These are phyloP conservation scores for Pyrgus malvae DNA, from an alignment of 2,888 invertebrate species.

Conservation along the genomic window DNA sequence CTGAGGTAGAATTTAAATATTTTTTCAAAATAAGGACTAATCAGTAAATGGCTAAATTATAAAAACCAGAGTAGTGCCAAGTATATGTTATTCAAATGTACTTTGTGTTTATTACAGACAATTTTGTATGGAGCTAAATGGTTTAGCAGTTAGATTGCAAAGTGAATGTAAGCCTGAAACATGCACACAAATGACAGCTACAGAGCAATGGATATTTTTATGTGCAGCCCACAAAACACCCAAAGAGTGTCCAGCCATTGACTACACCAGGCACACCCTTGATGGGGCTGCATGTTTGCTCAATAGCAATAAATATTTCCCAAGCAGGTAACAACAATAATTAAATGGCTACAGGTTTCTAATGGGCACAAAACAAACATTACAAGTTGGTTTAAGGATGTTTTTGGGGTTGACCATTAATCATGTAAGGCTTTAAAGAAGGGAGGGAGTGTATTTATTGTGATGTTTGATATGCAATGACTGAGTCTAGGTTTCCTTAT, in stretches of 20 bases:
- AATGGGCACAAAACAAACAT: too few relatives aligned
- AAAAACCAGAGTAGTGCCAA: too few relatives aligned
- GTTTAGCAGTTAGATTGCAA: constrained; percentile 97
- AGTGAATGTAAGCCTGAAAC: constrained; percentile 98
- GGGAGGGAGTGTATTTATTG: too few relatives aligned
- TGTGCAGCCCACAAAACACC: constrained; percentile 99
- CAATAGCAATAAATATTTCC: constrained; percentile 99
- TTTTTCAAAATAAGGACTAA: not conserved
- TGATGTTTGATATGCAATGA: too few relatives aligned
- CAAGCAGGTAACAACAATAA: constrained; percentile 89
- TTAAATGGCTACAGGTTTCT: not conserved
- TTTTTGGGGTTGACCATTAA: too few relatives aligned
- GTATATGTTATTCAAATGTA: too few relatives aligned
- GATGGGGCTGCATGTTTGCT: constrained; percentile 99
- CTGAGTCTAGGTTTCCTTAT: too few relatives aligned
- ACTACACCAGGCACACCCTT: constrained; percentile 98
- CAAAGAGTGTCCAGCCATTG: constrained; percentile 99
- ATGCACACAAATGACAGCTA: constrained; percentile 99
- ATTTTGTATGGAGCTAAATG: constrained; percentile 99
- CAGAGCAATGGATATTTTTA: constrained; percentile 99
- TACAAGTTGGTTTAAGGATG: too few relatives aligned
- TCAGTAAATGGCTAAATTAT: too few relatives aligned
- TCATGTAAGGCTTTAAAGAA: too few relatives aligned
- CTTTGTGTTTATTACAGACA: constrained; percentile 90
- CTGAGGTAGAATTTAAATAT: constrained; percentile 83